phyloP scores from a whole-genome alignment of 1,140 invertebrate species.

The Diprion similis region DNA sequence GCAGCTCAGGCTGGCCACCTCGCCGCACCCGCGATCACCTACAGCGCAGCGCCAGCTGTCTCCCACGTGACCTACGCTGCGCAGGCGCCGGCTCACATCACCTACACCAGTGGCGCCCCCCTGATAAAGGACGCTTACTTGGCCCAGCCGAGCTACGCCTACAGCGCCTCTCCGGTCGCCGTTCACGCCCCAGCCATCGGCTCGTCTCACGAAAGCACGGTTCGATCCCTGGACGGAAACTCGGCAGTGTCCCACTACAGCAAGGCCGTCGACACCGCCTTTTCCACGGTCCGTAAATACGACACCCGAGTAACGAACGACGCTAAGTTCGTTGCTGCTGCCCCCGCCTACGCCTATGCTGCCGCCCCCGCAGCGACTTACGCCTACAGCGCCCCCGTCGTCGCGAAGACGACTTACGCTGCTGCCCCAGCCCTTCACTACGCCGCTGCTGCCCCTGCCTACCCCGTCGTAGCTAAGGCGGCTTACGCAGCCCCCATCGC shows the following conservation, averaged over 20 bases:
- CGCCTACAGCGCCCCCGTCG: slow-evolving; percentile 27
- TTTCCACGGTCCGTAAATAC: slow-evolving; percentile 68
- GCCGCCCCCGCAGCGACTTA: slow-evolving; percentile 39
- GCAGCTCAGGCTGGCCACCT: slow-evolving; percentile 54
- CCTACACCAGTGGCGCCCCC: slow-evolving; percentile 36
- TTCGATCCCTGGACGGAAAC: slow-evolving; percentile 65
- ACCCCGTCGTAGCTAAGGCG: slow-evolving; percentile 32
- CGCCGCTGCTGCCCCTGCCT: slow-evolving; percentile 56
- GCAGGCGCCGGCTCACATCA: slow-evolving; percentile 31
- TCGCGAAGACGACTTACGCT: slow-evolving; percentile 15
- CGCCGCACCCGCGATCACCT: slow-evolving; percentile 40
- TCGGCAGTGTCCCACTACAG: slow-evolving; percentile 66
- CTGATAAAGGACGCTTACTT: slow-evolving; percentile 17
- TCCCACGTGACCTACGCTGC: slow-evolving; percentile 37
- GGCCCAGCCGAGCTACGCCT: slow-evolving; percentile 22
- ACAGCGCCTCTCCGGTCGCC: slow-evolving; percentile 42
- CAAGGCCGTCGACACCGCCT: slow-evolving; percentile 69
- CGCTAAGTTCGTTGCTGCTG: slow-evolving; percentile 44
- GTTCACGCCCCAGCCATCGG: slow-evolving; percentile 60
- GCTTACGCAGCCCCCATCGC: slow-evolving; percentile 17
- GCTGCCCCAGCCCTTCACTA: slow-evolving; percentile 41
- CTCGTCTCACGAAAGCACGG: slow-evolving; percentile 63
- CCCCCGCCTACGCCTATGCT: slow-evolving; percentile 35
- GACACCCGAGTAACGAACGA: slow-evolving; percentile 69
- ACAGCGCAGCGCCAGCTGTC: slow-evolving; percentile 32